Evolutionary conservation across 2,797 vertebrate genomes (phyloP).

Genomic region (Thamnophis elegans): DNA sequence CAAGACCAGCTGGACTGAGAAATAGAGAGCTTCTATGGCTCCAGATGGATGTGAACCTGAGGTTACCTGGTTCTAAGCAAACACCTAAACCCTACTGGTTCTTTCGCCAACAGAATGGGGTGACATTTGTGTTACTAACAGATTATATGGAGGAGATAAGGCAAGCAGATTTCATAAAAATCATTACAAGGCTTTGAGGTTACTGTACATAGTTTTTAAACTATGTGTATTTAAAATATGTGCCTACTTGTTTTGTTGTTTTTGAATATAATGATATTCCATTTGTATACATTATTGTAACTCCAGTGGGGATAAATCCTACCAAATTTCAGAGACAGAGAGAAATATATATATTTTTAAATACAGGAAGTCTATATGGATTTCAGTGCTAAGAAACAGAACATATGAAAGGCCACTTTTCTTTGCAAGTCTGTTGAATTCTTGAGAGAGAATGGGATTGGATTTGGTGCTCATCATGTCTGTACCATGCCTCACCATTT

Average conservation of each 20-base stretch:
- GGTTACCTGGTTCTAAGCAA: background rate
- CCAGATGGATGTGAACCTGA: background rate
- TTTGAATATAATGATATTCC: background rate
- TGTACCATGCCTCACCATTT: background rate
- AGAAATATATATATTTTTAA: background rate
- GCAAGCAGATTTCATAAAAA: background rate
- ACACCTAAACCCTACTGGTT: background rate
- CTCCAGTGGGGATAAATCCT: background rate
- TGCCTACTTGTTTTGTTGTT: background rate
- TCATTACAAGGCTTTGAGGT: background rate
- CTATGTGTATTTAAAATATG: background rate
- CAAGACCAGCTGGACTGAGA: background rate
- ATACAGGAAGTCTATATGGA: background rate
- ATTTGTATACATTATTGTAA: background rate
- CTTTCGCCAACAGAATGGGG: background rate
- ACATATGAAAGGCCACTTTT: background rate
- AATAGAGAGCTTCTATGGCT: background rate
- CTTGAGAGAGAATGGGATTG: background rate
- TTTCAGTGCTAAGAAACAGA: background rate
- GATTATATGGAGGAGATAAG: background rate
- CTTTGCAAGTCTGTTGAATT: background rate
- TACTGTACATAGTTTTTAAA: background rate
- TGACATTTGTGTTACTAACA: background rate
- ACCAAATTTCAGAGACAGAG: background rate
- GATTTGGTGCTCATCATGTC: background rate